Evolutionary conservation across 2,888 invertebrate species (phyloP).

Genomic region (Masnerella sp.): DNA sequence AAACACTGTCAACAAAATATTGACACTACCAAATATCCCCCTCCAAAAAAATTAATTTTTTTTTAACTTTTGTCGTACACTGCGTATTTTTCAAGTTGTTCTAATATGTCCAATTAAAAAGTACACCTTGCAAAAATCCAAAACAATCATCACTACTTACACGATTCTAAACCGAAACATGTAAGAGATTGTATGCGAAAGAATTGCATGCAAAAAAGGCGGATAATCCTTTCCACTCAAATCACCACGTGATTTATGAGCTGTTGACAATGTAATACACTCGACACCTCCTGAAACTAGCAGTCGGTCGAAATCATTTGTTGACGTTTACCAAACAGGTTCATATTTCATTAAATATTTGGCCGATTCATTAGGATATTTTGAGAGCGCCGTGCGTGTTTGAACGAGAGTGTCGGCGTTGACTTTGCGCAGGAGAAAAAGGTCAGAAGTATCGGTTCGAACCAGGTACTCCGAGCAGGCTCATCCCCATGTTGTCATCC

Average conservation of each 20-base stretch:
- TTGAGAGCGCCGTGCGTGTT: slow-evolving; percentile 41
- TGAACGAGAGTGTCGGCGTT: slow-evolving; percentile 35
- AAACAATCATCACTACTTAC: too few relatives aligned
- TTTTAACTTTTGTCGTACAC: too few relatives aligned
- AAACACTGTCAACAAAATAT: too few relatives aligned
- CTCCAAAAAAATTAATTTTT: too few relatives aligned
- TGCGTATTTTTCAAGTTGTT: too few relatives aligned
- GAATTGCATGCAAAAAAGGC: background rate
- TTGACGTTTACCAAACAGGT: slow-evolving; percentile 52
- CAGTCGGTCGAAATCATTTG: slow-evolving; percentile 46
- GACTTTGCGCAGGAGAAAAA: slow-evolving; percentile 32
- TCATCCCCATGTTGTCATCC: slow-evolving; percentile 41
- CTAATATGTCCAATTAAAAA: too few relatives aligned
- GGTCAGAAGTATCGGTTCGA: slow-evolving; percentile 20
- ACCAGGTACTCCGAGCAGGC: slow-evolving; percentile 23
- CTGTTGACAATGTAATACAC: slow-evolving; percentile 50
- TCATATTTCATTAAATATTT: slow-evolving; percentile 53
- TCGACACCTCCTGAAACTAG: slow-evolving; percentile 41
- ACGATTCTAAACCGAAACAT: too few relatives aligned
- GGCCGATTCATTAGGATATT: slow-evolving; percentile 47
- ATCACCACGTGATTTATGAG: slow-evolving; percentile 39
- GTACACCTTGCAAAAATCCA: too few relatives aligned
- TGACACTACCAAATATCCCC: too few relatives aligned
- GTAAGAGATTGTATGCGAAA: background rate
- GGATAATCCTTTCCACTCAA: slow-evolving; percentile 12